These are phyloP conservation scores for Gordius sp. DNA, from an alignment of 2,888 invertebrate species.

Conservation along the genomic window DNA sequence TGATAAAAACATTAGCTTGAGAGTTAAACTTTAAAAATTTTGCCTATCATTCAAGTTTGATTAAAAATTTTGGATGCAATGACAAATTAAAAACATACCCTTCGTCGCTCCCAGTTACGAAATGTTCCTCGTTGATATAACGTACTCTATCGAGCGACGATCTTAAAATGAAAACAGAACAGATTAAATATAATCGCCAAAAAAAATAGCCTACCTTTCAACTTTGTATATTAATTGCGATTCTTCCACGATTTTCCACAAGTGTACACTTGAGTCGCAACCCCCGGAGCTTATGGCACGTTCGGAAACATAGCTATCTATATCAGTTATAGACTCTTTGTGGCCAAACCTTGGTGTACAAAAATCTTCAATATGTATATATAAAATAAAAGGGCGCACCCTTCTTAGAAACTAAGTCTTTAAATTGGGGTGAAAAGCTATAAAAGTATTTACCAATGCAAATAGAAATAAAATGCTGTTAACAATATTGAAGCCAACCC, in stretches of 20 bases:
- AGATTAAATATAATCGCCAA: constrained; percentile 20
- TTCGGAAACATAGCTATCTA: constrained; percentile 61
- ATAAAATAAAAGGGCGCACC: no score
- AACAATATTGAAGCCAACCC: no score
- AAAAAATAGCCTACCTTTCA: constrained; percentile 31
- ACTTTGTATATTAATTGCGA: constrained; percentile 79
- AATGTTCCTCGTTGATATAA: constrained; percentile 69
- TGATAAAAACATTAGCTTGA: no score
- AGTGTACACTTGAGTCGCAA: constrained; percentile 51
- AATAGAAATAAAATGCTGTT: no score
- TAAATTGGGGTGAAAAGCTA: no score
- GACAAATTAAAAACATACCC: constrained; percentile 35
- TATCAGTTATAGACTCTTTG: constrained; percentile 52
- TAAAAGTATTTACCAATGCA: no score
- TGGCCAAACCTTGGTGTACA: constrained; percentile 56
- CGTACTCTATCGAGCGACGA: constrained; percentile 57
- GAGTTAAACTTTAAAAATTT: no score
- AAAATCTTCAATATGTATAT: no score
- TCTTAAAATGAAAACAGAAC: constrained; percentile 20
- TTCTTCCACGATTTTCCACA: constrained; percentile 92
- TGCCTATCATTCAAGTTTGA: no score
- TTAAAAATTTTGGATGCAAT: constrained; percentile 15
- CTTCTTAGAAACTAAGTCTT: no score
- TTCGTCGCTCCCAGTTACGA: constrained; percentile 67
- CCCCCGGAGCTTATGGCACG: constrained; percentile 66